Evolutionary conservation across 92 coral and sea anemone species (phyloP).

Genomic region (Meandrina meandrites): DNA sequence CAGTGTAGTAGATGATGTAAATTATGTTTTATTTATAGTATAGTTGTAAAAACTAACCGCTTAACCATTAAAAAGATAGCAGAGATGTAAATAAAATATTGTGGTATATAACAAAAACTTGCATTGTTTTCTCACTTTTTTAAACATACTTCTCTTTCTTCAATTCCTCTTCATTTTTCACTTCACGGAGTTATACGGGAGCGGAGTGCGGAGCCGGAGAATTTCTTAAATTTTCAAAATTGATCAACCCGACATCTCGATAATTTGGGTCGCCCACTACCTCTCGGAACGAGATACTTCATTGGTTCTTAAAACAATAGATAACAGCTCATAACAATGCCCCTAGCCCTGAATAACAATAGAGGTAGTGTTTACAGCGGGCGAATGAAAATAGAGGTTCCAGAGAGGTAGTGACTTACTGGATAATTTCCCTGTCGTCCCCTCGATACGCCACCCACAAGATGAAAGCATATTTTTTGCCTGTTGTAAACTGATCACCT

Average conservation of each 20-base stretch:
- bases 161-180: not conserved
- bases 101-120: not conserved
- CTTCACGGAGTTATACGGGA: too few species aligned
- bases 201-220: too few species aligned
- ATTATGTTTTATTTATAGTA: slow-evolving; percentile 11
- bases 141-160: not conserved
- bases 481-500: not conserved
- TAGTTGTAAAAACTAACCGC: slow-evolving; percentile 20
- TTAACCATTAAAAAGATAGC: not conserved
- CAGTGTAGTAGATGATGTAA: slow-evolving; percentile 12
- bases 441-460: not conserved
- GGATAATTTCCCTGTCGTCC: not conserved
- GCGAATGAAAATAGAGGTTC: too few species aligned
- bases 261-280: too few species aligned
- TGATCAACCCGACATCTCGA: too few species aligned
- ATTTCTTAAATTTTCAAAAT: not conserved
- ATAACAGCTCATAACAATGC: too few species aligned
- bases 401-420: too few species aligned
- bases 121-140: too few species aligned
- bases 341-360: too few species aligned
- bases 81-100: slow-evolving; percentile 18
- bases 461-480: not conserved
- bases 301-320: too few species aligned
- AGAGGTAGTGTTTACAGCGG: too few species aligned
- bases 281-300: too few species aligned